Evolutionary conservation across 2,797 vertebrate species (phyloP).

Genomic region (Botia kubotai): DNA sequence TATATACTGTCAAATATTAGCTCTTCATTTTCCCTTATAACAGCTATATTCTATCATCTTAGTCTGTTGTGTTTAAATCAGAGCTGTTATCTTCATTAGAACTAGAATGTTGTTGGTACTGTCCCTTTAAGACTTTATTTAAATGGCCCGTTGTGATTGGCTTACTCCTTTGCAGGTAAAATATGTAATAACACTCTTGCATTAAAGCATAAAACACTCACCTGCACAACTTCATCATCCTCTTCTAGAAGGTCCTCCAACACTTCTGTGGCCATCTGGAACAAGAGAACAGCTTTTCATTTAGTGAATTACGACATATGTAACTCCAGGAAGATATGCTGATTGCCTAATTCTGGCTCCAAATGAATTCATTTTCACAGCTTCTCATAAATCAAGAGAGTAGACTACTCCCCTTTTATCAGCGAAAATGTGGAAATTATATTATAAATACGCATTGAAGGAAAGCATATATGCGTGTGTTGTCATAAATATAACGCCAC

Average conservation of each 20-base stretch:
- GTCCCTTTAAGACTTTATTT: too few relatives aligned
- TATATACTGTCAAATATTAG: neutral
- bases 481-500: too few relatives aligned
- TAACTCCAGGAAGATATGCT: neutral
- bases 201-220: constrained; percentile 62
- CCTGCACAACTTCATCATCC: constrained; percentile 86
- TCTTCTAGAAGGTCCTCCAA: constrained; percentile 83
- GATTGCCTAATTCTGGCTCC: neutral
- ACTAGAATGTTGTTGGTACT: too few relatives aligned
- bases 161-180: neutral
- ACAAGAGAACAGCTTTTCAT: constrained; percentile 14
- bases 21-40: neutral
- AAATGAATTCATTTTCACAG: neutral
- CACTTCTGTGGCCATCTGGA: constrained; percentile 79
- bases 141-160: neutral
- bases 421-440: neutral
- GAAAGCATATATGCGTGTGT: too few relatives aligned
- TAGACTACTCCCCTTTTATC: neutral
- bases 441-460: neutral
- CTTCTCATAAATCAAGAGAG: neutral
- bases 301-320: neutral
- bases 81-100: neutral
- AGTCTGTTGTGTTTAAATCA: neutral
- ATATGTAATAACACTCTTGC: neutral
- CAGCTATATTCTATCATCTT: neutral